phyloP scores from a whole-genome alignment of 2,797 vertebrate genomes.

The Gymnopithys bicolor region DNA sequence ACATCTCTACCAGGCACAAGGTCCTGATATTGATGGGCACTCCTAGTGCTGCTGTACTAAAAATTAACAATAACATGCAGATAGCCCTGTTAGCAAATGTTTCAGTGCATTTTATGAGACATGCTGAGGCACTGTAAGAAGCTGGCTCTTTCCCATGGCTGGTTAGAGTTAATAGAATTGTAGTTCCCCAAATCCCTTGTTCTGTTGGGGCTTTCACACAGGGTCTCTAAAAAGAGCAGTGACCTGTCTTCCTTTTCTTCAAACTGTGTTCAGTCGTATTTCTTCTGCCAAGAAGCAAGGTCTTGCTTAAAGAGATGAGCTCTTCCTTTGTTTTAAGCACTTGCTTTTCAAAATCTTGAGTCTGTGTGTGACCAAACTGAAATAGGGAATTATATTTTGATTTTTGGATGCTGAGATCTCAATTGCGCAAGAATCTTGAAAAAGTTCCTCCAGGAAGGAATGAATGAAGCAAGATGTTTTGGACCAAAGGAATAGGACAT shows the following conservation, averaged over 20 bases:
- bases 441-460: conserved; percentile 20
- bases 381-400: conserved; percentile 10
- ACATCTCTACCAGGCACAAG: background rate
- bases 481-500: background rate
- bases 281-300: background rate
- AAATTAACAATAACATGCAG: conserved; percentile 3
- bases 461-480: conserved; percentile 48
- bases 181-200: background rate
- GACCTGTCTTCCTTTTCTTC: background rate
- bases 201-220: background rate
- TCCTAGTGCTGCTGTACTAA: background rate
- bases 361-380: background rate
- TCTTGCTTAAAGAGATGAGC: background rate
- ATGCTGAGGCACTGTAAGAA: background rate
- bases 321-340: background rate
- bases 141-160: background rate
- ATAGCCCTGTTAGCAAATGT: conserved; percentile 9
- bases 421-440: conserved; percentile 52
- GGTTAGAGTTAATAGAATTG: background rate
- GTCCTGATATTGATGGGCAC: background rate
- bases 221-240: background rate
- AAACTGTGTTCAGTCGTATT: background rate
- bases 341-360: conserved; percentile 16
- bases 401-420: conserved; percentile 15
- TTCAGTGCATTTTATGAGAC: conserved; percentile 8